These are phyloP conservation scores for Bombyx huttoni DNA, from an alignment of 2,888 invertebrate species.

Conservation along the genomic window DNA sequence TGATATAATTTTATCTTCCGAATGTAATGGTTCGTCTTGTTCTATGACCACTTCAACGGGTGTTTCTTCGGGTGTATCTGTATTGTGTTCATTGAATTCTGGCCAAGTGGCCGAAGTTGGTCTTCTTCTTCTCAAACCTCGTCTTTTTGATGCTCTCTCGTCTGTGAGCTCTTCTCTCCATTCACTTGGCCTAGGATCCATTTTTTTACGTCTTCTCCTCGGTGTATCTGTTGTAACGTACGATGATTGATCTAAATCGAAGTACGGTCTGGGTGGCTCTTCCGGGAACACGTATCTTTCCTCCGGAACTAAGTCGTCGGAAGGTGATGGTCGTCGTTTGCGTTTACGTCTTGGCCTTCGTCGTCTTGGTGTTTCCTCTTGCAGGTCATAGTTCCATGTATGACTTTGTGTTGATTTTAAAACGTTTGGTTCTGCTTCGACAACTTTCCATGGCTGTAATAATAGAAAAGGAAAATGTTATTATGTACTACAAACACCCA, in stretches of 20 bases:
- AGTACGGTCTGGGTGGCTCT: conserved; percentile 21
- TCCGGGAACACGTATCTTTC: conserved; percentile 27
- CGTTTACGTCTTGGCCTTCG: conserved; percentile 70
- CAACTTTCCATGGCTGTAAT: conserved; percentile 69
- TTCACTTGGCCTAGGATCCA: conserved; percentile 32
- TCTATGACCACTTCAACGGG: conserved; percentile 8
- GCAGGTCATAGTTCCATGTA: conserved; percentile 39
- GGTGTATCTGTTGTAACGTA: conserved; percentile 22
- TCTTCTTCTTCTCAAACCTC: conserved; percentile 42
- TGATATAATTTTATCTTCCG: background rate
- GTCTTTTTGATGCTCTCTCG: conserved; percentile 39
- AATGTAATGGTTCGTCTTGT: background rate
- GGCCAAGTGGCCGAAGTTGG: conserved; percentile 30
- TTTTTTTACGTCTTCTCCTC: conserved; percentile 41
- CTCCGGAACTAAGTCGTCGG: conserved; percentile 25
- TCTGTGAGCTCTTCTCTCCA: conserved; percentile 50
- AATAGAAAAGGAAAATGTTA: background rate
- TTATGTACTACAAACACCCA: background rate
- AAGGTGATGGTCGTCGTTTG: conserved; percentile 67
- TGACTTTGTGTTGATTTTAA: conserved; percentile 23
- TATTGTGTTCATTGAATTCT: conserved; percentile 31
- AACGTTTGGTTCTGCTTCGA: conserved; percentile 38
- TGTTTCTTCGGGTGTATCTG: conserved; percentile 12
- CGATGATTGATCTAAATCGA: conserved; percentile 18
- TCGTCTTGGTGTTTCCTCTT: conserved; percentile 45